phyloP scores from a whole-genome alignment of 1,140 invertebrate species.

The Bombus picipes region DNA sequence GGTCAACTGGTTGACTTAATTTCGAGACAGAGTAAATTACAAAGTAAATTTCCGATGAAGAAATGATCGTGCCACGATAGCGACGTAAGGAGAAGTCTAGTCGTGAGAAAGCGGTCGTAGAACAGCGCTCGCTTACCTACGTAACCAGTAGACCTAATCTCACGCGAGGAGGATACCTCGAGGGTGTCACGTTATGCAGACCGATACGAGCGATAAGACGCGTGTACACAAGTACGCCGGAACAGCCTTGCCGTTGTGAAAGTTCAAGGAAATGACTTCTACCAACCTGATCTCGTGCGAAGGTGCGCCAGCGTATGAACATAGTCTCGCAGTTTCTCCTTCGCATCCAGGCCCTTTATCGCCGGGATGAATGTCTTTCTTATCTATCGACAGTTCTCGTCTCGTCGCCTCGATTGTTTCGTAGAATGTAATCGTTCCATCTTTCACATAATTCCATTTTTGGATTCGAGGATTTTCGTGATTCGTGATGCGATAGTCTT shows the following conservation, averaged over 20 bases:
- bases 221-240: slow-evolving; percentile 30
- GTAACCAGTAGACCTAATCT: slow-evolving; percentile 44
- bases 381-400: slow-evolving; percentile 15
- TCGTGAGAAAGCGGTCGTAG: slow-evolving; percentile 37
- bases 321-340: neutral
- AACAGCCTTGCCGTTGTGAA: neutral
- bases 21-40: neutral
- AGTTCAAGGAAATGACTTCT: slow-evolving; percentile 32
- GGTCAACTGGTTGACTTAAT: neutral
- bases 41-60: neutral
- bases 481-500: too few relatives aligned
- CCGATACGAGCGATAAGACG: slow-evolving; percentile 49
- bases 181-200: slow-evolving; percentile 39
- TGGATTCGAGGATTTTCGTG: too few relatives aligned
- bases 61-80: neutral
- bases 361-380: neutral
- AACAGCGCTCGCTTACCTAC: neutral
- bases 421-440: neutral
- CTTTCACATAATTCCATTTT: neutral
- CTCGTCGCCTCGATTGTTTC: slow-evolving; percentile 31
- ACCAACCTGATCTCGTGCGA: neutral
- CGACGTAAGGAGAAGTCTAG: neutral
- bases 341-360: slow-evolving; percentile 22
- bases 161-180: slow-evolving; percentile 43
- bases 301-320: neutral